Percentiles rank a stretch among this genome's conserved stretches.
These are phyloP conservation scores for Setophaga kirtlandii DNA, from an alignment of 2,113 vertebrate genomes.

Conservation along the genomic window DNA sequence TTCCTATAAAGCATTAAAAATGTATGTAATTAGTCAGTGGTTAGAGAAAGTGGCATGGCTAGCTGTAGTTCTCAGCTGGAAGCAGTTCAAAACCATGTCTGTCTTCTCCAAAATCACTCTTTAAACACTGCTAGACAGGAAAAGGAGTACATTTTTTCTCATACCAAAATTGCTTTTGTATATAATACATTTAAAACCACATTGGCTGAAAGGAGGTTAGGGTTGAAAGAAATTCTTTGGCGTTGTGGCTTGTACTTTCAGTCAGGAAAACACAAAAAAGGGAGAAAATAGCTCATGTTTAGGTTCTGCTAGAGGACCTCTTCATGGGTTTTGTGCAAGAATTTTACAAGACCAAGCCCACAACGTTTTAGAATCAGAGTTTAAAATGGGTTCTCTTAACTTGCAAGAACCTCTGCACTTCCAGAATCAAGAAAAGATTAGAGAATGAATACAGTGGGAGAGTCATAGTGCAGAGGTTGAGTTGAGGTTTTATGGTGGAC, in stretches of 20 bases:
- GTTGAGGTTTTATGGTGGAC: not conserved
- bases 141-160: not conserved
- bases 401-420: not conserved
- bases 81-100: not conserved
- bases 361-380: not conserved
- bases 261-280: not conserved
- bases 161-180: not conserved
- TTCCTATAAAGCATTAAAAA: not conserved
- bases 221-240: not conserved
- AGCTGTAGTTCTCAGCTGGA: not conserved
- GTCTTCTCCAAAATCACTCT: not conserved
- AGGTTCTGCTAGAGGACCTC: not conserved
- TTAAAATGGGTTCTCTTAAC: not conserved
- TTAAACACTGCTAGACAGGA: not conserved
- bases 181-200: not conserved
- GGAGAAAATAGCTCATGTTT: not conserved
- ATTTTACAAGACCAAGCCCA: not conserved
- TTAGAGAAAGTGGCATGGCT: not conserved
- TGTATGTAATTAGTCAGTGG: not conserved
- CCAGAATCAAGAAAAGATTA: not conserved
- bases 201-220: not conserved
- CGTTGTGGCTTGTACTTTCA: not conserved
- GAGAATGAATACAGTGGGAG: not conserved
- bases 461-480: not conserved
- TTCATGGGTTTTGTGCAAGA: not conserved